Evolutionary conservation across 2,888 invertebrate species (phyloP).

Genomic region (Odontothrips loti): DNA sequence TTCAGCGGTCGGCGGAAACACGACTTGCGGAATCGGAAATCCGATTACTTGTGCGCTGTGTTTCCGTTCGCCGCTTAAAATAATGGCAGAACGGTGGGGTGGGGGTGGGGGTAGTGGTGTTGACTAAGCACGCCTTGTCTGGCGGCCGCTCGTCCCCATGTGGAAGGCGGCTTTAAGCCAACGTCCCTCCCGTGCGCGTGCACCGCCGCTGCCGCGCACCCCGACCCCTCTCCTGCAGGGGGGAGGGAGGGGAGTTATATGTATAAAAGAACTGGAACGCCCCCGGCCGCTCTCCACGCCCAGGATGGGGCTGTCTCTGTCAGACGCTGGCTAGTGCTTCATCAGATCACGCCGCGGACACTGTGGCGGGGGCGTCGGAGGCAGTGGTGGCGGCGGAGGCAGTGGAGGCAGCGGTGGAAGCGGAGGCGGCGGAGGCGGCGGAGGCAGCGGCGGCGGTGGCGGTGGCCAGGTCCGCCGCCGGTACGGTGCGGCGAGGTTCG

Average conservation of each 20-base stretch:
- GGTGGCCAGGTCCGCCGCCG: neutral
- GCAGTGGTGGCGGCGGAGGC: neutral
- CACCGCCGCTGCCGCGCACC: too few relatives aligned
- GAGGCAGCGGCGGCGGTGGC: neutral
- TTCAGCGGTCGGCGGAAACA: constrained; percentile 7
- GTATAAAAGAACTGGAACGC: too few relatives aligned
- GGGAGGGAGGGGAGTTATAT: too few relatives aligned
- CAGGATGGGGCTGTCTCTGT: too few relatives aligned
- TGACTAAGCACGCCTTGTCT: too few relatives aligned
- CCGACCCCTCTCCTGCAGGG: too few relatives aligned
- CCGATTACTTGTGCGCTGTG: neutral
- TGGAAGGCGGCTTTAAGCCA: too few relatives aligned
- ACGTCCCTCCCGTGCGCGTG: too few relatives aligned
- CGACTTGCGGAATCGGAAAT: neutral
- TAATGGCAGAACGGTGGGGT: neutral
- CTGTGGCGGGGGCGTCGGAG: neutral
- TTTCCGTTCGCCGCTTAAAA: neutral
- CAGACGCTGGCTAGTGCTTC: too few relatives aligned
- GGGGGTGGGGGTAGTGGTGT: neutral
- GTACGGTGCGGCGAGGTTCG: neutral
- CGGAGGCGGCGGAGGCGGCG: neutral
- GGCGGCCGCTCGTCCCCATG: too few relatives aligned
- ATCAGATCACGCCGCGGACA: too few relatives aligned
- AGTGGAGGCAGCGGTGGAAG: neutral
- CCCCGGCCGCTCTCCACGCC: too few relatives aligned